A percentile compares a stretch with the other conserved stretches of the same genome.
These are phyloP conservation scores for Zoroaster sp. DNA, from an alignment of 53 echinoderm and acorn worm species.

Conservation along the genomic window DNA sequence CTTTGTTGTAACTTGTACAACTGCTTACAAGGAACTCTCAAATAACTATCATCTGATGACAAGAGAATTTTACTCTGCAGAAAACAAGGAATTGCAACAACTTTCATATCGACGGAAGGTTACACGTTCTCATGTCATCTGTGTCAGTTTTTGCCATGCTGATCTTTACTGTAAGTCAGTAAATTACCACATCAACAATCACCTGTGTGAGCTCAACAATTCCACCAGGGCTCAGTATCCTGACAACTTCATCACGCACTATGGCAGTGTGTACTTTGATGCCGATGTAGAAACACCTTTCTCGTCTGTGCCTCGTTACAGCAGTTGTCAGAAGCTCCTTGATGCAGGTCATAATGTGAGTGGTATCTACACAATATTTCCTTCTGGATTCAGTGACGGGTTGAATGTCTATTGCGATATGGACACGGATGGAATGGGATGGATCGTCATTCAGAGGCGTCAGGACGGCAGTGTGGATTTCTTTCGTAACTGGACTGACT, in stretches of 20 bases:
- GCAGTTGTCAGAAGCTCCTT: not conserved
- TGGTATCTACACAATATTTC: constrained; percentile 26
- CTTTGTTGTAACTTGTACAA: too few relatives aligned
- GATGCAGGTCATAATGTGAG: not conserved
- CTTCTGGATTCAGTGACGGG: not conserved
- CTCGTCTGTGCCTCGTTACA: not conserved
- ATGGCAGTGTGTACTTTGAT: constrained; percentile 17
- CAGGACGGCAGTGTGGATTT: not conserved
- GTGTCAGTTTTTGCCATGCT: constrained; percentile 13
- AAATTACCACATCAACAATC: not conserved
- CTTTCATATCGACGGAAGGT: not conserved
- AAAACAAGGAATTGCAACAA: not conserved
- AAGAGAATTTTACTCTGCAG: not conserved
- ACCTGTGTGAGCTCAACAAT: not conserved
- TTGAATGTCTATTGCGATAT: not conserved
- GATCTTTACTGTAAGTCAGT: not conserved
- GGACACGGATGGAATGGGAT: not conserved
- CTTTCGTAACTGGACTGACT: constrained; percentile 4
- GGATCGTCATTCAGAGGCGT: not conserved
- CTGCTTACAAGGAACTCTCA: not conserved
- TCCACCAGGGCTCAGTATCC: not conserved
- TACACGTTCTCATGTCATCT: not conserved
- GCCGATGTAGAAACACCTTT: not conserved
- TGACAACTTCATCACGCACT: not conserved
- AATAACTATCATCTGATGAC: not conserved